phyloP scores from a whole-genome alignment of 2,797 vertebrate genomes.

The Strix occidentalis region DNA sequence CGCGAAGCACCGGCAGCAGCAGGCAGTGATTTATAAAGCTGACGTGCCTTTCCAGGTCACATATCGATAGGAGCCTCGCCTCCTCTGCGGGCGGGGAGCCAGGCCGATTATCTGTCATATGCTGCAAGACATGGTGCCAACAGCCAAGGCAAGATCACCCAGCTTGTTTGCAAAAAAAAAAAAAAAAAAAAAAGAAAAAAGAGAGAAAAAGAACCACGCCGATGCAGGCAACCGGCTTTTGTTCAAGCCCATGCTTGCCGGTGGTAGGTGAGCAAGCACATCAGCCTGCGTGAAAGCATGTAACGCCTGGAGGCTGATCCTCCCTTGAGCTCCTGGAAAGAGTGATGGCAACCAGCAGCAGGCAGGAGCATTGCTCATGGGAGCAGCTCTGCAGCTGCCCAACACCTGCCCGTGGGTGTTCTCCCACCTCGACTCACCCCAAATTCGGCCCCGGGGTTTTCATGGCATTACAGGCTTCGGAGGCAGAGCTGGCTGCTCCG shows the following conservation, averaged over 20 bases:
- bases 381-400: background rate
- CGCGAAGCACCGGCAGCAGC: background rate
- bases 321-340: background rate
- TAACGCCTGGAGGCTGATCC: background rate
- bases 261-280: background rate
- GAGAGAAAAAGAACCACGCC: background rate
- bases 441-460: accelerated
- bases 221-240: background rate
- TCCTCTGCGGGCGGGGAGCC: background rate
- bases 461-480: accelerated
- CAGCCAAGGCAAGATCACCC: background rate
- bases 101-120: conserved; percentile 40
- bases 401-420: background rate
- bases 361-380: background rate
- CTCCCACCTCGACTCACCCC: background rate
- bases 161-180: background rate
- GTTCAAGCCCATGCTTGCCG: background rate
- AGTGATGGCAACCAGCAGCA: background rate
- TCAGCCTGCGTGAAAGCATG: background rate
- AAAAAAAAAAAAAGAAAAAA: background rate
- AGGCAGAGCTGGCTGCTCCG: background rate
- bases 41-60: conserved; percentile 11
- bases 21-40: background rate
- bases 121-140: background rate
- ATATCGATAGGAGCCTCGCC: conserved; percentile 3